Evolutionary conservation across 1,140 invertebrate species (phyloP).

Genomic region (Diachasmimorpha longicaudata): DNA sequence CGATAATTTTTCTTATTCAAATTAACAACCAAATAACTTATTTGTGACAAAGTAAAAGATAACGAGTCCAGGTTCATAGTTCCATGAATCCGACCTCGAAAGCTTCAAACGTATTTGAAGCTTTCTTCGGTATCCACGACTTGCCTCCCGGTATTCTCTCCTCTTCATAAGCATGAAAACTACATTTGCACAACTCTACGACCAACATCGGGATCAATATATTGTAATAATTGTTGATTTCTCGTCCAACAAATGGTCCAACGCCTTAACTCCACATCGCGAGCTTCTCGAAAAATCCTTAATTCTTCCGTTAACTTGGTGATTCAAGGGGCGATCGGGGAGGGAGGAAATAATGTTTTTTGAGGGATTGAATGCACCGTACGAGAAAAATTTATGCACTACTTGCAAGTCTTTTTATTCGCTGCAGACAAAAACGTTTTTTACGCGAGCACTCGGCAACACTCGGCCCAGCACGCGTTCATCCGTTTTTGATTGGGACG

Average conservation of each 20-base stretch:
- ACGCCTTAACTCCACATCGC: not conserved
- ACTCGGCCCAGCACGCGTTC: not conserved
- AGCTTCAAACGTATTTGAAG: conserved; percentile 86
- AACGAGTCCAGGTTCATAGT: conserved; percentile 98
- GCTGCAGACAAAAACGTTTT: not conserved
- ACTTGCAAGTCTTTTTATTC: not conserved
- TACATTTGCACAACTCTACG: conserved; percentile 69
- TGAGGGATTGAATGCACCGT: not conserved
- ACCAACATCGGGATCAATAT: conserved; percentile 69
- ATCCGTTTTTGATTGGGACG: not conserved
- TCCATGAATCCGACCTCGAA: conserved; percentile 86
- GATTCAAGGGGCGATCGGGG: not conserved
- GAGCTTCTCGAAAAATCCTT: not conserved
- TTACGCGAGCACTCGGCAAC: not conserved
- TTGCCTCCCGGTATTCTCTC: conserved; percentile 66
- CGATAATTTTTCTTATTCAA: conserved; percentile 95
- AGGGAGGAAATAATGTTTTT: not conserved
- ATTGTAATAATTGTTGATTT: conserved; percentile 20
- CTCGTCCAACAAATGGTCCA: not conserved
- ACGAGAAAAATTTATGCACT: not conserved
- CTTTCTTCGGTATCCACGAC: conserved; percentile 75
- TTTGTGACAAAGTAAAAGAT: conserved; percentile 97
- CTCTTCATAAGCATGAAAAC: conserved; percentile 66
- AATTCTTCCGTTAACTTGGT: not conserved
- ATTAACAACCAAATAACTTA: conserved; percentile 94